Percentiles rank a stretch among this genome's conserved stretches.
These are phyloP conservation scores for Ochropacha duplaris DNA, from an alignment of 2,888 invertebrate genomes.

Conservation along the genomic window DNA sequence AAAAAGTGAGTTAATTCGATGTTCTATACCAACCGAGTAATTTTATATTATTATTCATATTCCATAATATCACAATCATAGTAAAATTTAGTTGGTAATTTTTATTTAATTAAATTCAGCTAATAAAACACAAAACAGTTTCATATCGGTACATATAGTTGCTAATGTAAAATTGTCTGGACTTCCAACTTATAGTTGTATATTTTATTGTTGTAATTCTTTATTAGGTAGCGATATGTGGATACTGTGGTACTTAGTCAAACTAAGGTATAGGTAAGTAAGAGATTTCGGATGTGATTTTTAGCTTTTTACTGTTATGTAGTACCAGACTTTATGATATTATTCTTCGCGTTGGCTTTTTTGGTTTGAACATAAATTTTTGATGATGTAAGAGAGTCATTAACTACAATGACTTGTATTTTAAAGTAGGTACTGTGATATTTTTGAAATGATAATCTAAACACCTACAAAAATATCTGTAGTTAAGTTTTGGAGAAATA, in stretches of 20 bases:
- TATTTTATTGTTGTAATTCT: conserved; percentile 13
- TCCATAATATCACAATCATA: background rate
- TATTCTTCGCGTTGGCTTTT: background rate
- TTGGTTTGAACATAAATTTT: background rate
- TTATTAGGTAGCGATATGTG: conserved; percentile 14
- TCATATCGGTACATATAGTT: background rate
- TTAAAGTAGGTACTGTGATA: background rate
- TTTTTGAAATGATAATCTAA: background rate
- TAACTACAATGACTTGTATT: background rate
- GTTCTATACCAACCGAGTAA: background rate
- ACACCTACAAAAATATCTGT: background rate
- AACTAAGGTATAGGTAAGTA: conserved; percentile 42
- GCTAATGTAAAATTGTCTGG: background rate
- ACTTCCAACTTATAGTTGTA: background rate
- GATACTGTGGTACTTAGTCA: conserved; percentile 51
- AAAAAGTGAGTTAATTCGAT: too few species aligned
- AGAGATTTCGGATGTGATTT: conserved; percentile 49
- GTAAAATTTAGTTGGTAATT: background rate
- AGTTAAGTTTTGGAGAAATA: too few species aligned
- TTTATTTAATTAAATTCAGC: background rate
- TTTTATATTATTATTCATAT: background rate
- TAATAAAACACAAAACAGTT: background rate
- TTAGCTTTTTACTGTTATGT: background rate
- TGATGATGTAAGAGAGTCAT: background rate
- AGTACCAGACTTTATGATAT: background rate